These are phyloP conservation scores for Lepidostoma basale DNA, from an alignment of 1,140 invertebrate species.

Conservation along the genomic window DNA sequence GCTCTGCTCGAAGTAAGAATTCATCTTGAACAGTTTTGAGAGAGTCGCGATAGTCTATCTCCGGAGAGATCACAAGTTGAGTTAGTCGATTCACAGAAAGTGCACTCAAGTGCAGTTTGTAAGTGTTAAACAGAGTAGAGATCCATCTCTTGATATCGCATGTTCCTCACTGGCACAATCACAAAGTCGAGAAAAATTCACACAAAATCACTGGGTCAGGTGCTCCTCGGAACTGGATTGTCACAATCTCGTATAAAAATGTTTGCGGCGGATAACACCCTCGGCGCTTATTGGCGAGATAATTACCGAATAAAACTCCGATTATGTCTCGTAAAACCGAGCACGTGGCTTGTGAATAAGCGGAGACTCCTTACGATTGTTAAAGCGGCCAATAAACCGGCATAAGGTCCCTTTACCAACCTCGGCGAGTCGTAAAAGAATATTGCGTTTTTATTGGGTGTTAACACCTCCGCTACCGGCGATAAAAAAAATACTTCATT, in stretches of 20 bases:
- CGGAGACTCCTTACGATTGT: conserved; percentile 23
- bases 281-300: background rate
- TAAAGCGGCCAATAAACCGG: conserved; percentile 25
- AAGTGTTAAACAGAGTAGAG: conserved; percentile 11
- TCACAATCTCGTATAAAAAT: background rate
- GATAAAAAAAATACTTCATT: conserved; percentile 33
- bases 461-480: conserved; percentile 33
- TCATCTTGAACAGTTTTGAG: conserved; percentile 73
- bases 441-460: conserved; percentile 34
- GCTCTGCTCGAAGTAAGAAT: conserved; percentile 93
- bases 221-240: background rate
- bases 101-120: conserved; percentile 1
- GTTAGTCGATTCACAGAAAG: background rate
- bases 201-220: background rate
- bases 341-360: conserved; percentile 23
- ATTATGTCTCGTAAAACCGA: conserved; percentile 5
- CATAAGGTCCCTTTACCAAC: conserved; percentile 17
- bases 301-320: conserved; percentile 18
- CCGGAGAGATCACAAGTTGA: background rate
- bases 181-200: background rate
- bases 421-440: conserved; percentile 32
- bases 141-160: conserved; percentile 31
- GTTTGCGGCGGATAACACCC: background rate
- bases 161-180: conserved; percentile 28
- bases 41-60: background rate